phyloP scores from a whole-genome alignment of 2,888 invertebrate genomes.

The Eudemis profundana region DNA sequence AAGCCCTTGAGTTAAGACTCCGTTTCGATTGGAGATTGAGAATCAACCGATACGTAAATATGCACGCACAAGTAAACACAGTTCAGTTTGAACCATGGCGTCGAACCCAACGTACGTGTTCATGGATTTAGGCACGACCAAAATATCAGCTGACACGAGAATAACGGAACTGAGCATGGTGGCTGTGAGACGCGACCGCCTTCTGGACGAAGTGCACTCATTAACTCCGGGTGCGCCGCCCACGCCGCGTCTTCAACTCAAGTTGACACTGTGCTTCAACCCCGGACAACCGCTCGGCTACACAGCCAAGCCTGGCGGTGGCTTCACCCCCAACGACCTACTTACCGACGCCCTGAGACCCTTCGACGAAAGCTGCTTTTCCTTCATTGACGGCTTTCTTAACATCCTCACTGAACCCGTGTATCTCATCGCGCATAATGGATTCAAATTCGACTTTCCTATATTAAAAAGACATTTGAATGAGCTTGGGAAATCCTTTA shows the following conservation, averaged over 20 bases:
- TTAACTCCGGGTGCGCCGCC: background rate
- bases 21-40: no score
- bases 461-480: slow-evolving; percentile 8
- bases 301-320: background rate
- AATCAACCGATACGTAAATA: no score
- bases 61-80: no score
- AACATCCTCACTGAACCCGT: background rate
- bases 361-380: slow-evolving; percentile 5
- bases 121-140: slow-evolving; percentile 4
- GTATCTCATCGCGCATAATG: slow-evolving; percentile 4
- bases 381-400: background rate
- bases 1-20: no score
- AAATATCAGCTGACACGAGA: background rate
- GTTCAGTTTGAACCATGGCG: slow-evolving; percentile 2
- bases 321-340: background rate
- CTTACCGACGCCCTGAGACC: background rate
- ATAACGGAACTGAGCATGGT: slow-evolving; percentile 16
- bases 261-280: slow-evolving; percentile 12
- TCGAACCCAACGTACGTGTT: slow-evolving; percentile 17
- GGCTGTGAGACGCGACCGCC: background rate
- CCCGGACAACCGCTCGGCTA: background rate
- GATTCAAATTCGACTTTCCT: slow-evolving; percentile 3
- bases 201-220: background rate
- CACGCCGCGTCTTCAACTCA: slow-evolving; percentile 5
- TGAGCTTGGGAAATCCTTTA: slow-evolving; percentile 6